Evolutionary conservation across 2,888 invertebrate genomes (phyloP).

Genomic region (Troides oblongomaculatus): DNA sequence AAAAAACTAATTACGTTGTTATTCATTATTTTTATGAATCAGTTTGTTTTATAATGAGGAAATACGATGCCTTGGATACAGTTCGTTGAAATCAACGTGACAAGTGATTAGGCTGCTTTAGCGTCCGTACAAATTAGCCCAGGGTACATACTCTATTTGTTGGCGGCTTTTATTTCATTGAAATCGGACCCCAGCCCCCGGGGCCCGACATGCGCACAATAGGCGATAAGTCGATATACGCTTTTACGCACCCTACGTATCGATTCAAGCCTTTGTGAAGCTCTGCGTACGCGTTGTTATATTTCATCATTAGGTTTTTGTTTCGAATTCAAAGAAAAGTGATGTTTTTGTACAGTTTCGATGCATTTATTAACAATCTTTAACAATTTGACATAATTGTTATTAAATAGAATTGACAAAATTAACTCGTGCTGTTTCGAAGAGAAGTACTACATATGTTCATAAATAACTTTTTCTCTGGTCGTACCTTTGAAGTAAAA

Average conservation of each 20-base stretch:
- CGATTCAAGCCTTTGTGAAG: slow-evolving; percentile 2
- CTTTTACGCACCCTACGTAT: not conserved
- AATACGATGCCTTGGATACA: not conserved
- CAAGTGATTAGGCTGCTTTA: slow-evolving; percentile 6
- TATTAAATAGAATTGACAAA: not conserved
- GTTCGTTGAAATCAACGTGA: slow-evolving; percentile 17
- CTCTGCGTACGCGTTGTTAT: not conserved
- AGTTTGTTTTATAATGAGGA: not conserved
- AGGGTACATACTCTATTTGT: not conserved
- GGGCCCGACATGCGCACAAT: slow-evolving; percentile 1
- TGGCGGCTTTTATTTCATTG: slow-evolving; percentile 19
- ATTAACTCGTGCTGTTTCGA: too few relatives aligned
- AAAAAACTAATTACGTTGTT: too few relatives aligned
- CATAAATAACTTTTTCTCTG: too few relatives aligned
- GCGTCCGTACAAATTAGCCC: slow-evolving; percentile 7
- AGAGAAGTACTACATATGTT: too few relatives aligned
- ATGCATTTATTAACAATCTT: not conserved
- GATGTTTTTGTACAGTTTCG: not conserved
- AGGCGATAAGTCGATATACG: slow-evolving; percentile 11
- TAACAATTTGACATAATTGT: not conserved
- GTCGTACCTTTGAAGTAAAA: too few relatives aligned
- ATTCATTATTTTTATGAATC: not conserved
- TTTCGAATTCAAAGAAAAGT: not conserved
- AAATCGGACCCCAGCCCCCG: not conserved
- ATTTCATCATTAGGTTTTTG: not conserved